A percentile compares a stretch with the other conserved stretches of the same genome.
Conservation (phyloP, 2,888 invertebrate genomes). For the Chrysolina oricalcia region DNA sequence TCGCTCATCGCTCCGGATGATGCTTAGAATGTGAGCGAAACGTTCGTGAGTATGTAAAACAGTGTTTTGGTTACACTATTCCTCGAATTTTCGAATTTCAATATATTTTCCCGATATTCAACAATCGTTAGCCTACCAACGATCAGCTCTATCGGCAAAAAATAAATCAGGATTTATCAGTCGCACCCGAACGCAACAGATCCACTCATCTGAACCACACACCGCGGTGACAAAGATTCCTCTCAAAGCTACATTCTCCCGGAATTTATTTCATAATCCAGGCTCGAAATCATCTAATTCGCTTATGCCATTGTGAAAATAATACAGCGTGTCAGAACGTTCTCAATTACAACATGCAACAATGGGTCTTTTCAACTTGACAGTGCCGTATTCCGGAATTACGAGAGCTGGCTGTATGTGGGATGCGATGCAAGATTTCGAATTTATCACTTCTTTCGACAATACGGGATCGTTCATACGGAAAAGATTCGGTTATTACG, state of each 20-base stretch:
- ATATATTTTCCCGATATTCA: no score
- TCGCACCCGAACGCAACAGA: neutral
- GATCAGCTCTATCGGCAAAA: no score
- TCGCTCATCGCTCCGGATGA: no score
- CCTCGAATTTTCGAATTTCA: no score
- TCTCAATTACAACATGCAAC: conserved; percentile 42
- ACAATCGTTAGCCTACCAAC: no score
- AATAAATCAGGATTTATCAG: neutral
- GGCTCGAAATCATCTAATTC: conserved; percentile 34
- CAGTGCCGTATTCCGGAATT: conserved; percentile 35
- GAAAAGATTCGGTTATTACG: conserved; percentile 25
- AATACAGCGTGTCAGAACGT: conserved; percentile 42
- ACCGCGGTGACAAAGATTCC: neutral
- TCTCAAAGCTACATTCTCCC: conserved; percentile 14
- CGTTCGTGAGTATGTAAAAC: no score
- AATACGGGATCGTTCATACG: conserved; percentile 34
- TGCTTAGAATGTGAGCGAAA: no score
- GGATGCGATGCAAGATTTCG: conserved; percentile 33
- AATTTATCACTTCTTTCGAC: conserved; percentile 42
- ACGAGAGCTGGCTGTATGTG: neutral
- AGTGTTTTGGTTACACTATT: no score
- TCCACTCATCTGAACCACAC: neutral
- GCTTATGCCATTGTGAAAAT: conserved; percentile 39
- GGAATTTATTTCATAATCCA: conserved; percentile 16
- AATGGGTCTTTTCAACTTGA: conserved; percentile 40